Conservation (phyloP, 2,888 invertebrate genomes). For the Phalera bucephala region DNA sequence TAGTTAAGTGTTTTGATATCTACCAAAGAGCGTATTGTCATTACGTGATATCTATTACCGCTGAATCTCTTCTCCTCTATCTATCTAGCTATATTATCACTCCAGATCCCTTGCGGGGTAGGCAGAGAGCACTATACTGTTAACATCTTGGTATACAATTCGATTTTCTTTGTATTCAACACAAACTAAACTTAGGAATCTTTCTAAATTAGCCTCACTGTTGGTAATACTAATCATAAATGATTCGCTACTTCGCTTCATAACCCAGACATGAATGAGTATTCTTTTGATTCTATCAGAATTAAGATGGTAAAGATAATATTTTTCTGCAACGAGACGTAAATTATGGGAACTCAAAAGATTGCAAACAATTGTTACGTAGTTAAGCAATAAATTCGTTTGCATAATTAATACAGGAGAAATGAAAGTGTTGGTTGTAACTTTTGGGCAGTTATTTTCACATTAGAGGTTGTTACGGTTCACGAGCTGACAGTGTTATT, state of each 20-base stretch:
- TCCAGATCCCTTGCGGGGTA: no score
- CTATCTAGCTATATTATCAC: no score
- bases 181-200: no score
- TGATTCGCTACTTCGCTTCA: not conserved
- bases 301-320: slow-evolving; percentile 8
- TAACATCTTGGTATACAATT: no score
- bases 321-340: slow-evolving; percentile 26
- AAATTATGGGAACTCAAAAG: slow-evolving; percentile 42
- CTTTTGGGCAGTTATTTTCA: slow-evolving; percentile 29
- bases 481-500: not conserved
- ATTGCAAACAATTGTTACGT: slow-evolving; percentile 25
- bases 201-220: no score
- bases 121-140: no score
- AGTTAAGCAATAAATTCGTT: slow-evolving; percentile 27
- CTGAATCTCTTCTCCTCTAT: no score
- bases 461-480: slow-evolving; percentile 17
- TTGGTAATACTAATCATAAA: not conserved
- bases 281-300: not conserved
- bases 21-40: no score
- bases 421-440: slow-evolving; percentile 44
- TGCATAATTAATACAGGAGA: slow-evolving; percentile 37
- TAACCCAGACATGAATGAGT: not conserved
- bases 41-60: no score
- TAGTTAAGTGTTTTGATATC: no score
- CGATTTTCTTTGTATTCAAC: no score